phyloP scores from a whole-genome alignment of 2,888 invertebrate species.

The Alloplasta piceator region DNA sequence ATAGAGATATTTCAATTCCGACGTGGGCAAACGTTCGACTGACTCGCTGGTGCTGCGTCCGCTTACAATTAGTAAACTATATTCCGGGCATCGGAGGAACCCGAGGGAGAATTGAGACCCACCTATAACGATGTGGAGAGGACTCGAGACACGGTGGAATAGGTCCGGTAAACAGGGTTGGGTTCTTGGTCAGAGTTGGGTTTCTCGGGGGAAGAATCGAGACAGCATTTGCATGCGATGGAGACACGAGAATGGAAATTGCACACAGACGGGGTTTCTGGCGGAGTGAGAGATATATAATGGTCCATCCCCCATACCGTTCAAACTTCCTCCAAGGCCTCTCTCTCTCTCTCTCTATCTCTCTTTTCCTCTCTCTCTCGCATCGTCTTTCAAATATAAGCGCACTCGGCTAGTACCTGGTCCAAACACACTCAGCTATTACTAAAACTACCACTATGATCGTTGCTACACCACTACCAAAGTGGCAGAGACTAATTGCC shows the following conservation, averaged over 20 bases:
- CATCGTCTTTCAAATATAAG: constrained; percentile 38
- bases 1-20: neutral
- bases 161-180: neutral
- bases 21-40: neutral
- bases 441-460: constrained; percentile 8
- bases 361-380: constrained; percentile 1
- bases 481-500: constrained; percentile 57
- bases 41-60: neutral
- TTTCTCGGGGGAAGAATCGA: constrained; percentile 42
- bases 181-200: constrained; percentile 17
- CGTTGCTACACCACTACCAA: neutral
- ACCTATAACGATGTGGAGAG: neutral
- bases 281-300: neutral
- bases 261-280: constrained; percentile 8
- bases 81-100: neutral
- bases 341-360: neutral
- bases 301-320: constrained; percentile 8
- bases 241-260: constrained; percentile 14
- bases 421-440: constrained; percentile 25
- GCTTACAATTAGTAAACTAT: neutral
- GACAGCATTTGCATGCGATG: constrained; percentile 39
- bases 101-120: neutral
- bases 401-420: constrained; percentile 29
- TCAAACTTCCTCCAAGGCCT: constrained; percentile 34
- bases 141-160: neutral